These are phyloP conservation scores for Pogonomyrmex californicus DNA, from an alignment of 1,140 invertebrate genomes.

Conservation along the genomic window DNA sequence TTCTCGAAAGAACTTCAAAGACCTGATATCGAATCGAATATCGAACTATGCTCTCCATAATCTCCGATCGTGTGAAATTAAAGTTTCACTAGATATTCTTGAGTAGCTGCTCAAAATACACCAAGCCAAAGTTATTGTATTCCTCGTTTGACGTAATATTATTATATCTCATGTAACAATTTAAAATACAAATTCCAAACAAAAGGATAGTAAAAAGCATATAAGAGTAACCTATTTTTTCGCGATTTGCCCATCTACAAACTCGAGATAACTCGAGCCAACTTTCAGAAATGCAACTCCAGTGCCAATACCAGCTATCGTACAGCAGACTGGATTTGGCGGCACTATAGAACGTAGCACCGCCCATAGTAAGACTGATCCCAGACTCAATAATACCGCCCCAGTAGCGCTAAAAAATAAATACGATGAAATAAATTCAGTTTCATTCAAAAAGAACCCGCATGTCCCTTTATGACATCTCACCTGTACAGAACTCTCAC, in stretches of 20 bases:
- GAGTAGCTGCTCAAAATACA: background rate
- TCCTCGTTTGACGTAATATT: constrained; percentile 6
- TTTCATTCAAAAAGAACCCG: background rate
- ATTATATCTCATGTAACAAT: constrained; percentile 21
- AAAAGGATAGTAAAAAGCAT: background rate
- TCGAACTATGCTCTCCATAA: background rate
- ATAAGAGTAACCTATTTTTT: constrained; percentile 68
- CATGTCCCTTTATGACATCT: constrained; percentile 21
- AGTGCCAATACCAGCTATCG: constrained; percentile 88
- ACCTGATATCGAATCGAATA: background rate
- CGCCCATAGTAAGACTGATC: constrained; percentile 91
- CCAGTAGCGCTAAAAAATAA: constrained; percentile 88
- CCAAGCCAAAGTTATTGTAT: background rate
- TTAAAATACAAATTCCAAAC: constrained; percentile 5
- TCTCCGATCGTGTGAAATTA: background rate
- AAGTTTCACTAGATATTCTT: background rate
- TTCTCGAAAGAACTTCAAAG: background rate
- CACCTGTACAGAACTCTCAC: constrained; percentile 88
- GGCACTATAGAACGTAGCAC: constrained; percentile 90
- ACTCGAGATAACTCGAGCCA: constrained; percentile 88
- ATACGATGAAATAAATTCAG: background rate
- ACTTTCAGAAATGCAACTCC: constrained; percentile 88
- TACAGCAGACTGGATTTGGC: constrained; percentile 88
- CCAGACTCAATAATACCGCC: constrained; percentile 90
- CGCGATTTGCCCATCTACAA: constrained; percentile 82